Conservation (phyloP, 2,888 invertebrate genomes). For the Apocheima hispidaria region DNA sequence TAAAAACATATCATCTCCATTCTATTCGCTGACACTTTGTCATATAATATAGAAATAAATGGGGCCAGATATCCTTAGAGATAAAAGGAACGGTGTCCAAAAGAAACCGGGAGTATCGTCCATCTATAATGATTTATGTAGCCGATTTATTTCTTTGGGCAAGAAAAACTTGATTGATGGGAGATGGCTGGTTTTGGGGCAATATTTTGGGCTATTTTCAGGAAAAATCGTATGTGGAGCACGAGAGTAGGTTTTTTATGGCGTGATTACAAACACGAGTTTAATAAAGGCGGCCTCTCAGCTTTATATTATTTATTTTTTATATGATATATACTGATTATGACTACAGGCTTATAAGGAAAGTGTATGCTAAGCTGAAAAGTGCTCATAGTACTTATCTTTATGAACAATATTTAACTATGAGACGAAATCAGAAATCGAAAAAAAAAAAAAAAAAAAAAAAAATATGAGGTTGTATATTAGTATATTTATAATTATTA, state of each 20-base stretch:
- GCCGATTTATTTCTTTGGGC: conserved; percentile 70
- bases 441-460: too few relatives aligned
- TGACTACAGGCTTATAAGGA: too few relatives aligned
- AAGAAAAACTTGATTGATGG: conserved; percentile 76
- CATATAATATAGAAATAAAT: conserved; percentile 50
- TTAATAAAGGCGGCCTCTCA: conserved; percentile 11
- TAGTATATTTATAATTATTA: too few relatives aligned
- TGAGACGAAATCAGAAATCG: too few relatives aligned
- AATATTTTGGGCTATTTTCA: conserved; percentile 62
- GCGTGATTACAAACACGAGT: conserved; percentile 24
- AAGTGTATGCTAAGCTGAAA: too few relatives aligned
- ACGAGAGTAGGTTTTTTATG: conserved; percentile 35
- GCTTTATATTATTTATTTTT: neutral
- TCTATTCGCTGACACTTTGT: conserved; percentile 48
- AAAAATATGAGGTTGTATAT: too few relatives aligned
- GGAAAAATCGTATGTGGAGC: conserved; percentile 46
- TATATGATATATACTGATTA: too few relatives aligned
- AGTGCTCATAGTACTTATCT: too few relatives aligned
- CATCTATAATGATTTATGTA: conserved; percentile 80
- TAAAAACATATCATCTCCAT: conserved; percentile 45
- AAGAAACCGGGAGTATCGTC: conserved; percentile 63
- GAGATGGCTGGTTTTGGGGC: conserved; percentile 58
- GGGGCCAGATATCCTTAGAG: conserved; percentile 46
- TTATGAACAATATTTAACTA: too few relatives aligned
- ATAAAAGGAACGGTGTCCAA: conserved; percentile 59